Evolutionary conservation across 2,888 invertebrate species (phyloP).

Genomic region (Nudaria mundana): DNA sequence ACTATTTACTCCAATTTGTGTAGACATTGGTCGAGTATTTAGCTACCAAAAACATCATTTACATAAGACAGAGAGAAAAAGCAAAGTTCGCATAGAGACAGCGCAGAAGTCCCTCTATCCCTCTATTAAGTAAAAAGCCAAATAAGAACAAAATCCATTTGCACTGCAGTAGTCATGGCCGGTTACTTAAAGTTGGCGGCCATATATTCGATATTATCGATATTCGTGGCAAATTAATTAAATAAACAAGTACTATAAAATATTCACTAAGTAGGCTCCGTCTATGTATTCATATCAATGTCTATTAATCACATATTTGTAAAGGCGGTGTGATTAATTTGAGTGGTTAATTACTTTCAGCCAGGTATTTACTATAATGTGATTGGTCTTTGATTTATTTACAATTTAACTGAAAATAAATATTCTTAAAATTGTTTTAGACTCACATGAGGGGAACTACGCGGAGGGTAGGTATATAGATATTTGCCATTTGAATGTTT

Average conservation of each 20-base stretch:
- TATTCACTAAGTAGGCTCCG: no score
- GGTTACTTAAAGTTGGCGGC: slow-evolving; percentile 27
- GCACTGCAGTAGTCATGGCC: slow-evolving; percentile 31
- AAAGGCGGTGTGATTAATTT: no score
- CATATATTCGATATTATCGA: slow-evolving; percentile 32
- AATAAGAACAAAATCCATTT: slow-evolving; percentile 39
- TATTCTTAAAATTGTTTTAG: slow-evolving; percentile 67
- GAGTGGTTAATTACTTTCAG: no score
- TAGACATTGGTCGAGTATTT: no score
- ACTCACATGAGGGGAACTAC: slow-evolving; percentile 68
- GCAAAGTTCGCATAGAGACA: neutral
- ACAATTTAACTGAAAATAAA: slow-evolving; percentile 29
- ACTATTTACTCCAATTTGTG: no score
- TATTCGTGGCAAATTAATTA: no score
- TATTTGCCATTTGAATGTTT: slow-evolving; percentile 32
- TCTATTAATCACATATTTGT: no score
- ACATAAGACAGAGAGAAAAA: neutral
- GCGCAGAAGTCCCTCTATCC: slow-evolving; percentile 14
- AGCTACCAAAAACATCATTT: no score
- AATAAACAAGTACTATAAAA: no score
- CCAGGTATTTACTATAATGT: no score
- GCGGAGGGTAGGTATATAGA: slow-evolving; percentile 59
- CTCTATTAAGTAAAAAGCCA: slow-evolving; percentile 29
- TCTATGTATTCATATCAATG: no score
- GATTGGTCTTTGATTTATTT: no score